Base-by-base conservation (phyloP, 2,888 invertebrate genomes). In the Abscondita cerata region DNA sequence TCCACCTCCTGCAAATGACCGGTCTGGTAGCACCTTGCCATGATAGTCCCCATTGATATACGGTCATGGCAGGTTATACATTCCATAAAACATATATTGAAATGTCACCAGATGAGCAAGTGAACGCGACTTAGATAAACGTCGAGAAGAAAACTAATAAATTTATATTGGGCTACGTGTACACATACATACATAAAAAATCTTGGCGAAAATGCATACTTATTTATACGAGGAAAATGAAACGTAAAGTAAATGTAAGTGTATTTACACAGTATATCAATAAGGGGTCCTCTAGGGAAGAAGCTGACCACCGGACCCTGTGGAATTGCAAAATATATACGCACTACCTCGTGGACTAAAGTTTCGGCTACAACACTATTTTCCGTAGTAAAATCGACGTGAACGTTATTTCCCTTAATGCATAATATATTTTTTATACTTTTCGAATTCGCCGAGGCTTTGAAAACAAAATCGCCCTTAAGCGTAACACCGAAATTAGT, bases 191-290 rank as follows among this genome's bases (percentile, higher is more conserved):
- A 25, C 25, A 6, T 6, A 25, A 25, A 25, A 25, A 25, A 25
- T 25, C 25, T 25, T 25, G 2, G 6, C 41, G 9, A 41, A 41
- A 41, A 15, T 3, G n/a, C n/a, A 16, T 15, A 13, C 41, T 41
- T 9, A 15, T 15, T 41, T 36, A 41, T 12, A 12, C 13, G 52
- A 34, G 33, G 36, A 50, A 41, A 62, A 62, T 62, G 56, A 53
- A 56, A 56, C 52, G 38, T 44, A 36, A 68, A 70, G 70, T 61
- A 68, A 72, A 72, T 70, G 73, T 74, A 75, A 73, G 68, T 71
- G 69, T 81, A 78, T 81, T 81, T 80, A 80, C 79, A 77, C 80
- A 80, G 80, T 81, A 81, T 81, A 81, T 78, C 79, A 81, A 81
- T 80, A 80, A 80, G 80, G 78, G 77, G 72, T 71, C 73, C 74